Base-by-base conservation (phyloP, 2,888 invertebrate genomes). In the Nemoura dubitans region DNA sequence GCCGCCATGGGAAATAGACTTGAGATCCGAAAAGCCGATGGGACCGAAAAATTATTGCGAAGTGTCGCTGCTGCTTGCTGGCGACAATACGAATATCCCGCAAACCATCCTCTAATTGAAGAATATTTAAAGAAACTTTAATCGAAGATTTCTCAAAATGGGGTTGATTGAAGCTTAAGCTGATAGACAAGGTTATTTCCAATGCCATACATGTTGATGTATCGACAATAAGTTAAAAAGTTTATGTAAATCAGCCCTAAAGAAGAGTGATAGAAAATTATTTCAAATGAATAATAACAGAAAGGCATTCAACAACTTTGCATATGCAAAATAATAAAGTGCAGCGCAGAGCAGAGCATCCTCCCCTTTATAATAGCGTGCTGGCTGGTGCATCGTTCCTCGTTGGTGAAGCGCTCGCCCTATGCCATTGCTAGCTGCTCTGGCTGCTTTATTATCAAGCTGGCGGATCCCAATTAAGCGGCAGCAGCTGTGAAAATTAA, bases 401-500 rank as follows among this genome's bases (percentile, higher is more conserved):
- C 14, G 59, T 36, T 36, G 36, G 36, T n/a, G 36, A 36, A 36
- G 59, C 83, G 6, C 36, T 10, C 86, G 26, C 29, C 29, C 76
- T 30, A 30, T 30, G 43, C 86, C 85, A 28, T 28, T 30, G 76
- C 84, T 85, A 6, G 76, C 85, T 30, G 1, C 36, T 86, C 86
- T 78, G 84, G 76, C 85, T 90, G 91, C 91, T 92, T 93, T 93
- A 93, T 93, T 93, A 93, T 93, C 93, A 92, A 92, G 91, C 92
- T 92, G 91, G 88, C 92, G 92, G 92, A 92, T 93, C 92, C 93
- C 93, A 93, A 93, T 93, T 93, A 93, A 93, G 93, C 92, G 92
- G 93, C 93, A 93, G 93, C 93, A 93, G 93, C 93, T 93, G 93
- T 93, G 93, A 93, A 93, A 93, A 93, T 93, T 93, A 93, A 93